A percentile compares a stretch with the other conserved stretches of the same genome.
Conservation (phyloP, 2,797 vertebrate genomes). For the Oryzias sinensis region DNA sequence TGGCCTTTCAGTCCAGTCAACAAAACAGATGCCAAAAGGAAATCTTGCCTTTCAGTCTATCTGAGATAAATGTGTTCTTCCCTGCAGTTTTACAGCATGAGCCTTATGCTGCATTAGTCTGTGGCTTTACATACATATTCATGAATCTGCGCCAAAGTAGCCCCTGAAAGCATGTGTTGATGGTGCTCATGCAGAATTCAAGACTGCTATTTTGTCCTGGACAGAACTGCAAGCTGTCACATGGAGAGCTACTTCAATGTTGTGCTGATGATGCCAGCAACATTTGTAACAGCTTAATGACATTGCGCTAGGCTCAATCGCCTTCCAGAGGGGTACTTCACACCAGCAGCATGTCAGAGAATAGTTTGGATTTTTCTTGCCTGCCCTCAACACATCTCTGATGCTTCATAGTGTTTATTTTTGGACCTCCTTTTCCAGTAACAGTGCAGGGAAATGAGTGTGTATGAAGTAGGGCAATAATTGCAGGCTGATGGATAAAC, state of each 20-base stretch:
- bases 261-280: conserved; percentile 37
- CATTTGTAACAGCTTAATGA: conserved; percentile 50
- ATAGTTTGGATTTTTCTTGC: conserved; percentile 27
- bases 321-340: conserved; percentile 24
- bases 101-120: conserved; percentile 10
- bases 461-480: conserved; percentile 20
- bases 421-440: background rate
- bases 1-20: background rate
- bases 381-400: conserved; percentile 7
- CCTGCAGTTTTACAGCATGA: conserved; percentile 6
- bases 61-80: conserved; percentile 1
- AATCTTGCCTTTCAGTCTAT: background rate
- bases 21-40: background rate
- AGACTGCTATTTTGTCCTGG: conserved; percentile 37
- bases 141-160: conserved; percentile 21
- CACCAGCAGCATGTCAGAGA: conserved; percentile 13
- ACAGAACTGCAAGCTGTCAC: conserved; percentile 42
- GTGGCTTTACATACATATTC: conserved; percentile 23
- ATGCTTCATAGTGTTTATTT: conserved; percentile 2
- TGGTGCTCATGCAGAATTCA: conserved; percentile 41
- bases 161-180: conserved; percentile 23
- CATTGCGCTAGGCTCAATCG: conserved; percentile 25
- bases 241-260: conserved; percentile 36
- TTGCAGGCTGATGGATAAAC: conserved; percentile 25
- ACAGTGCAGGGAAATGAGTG: background rate